Percentiles rank a stretch among this genome's conserved stretches.
Evolutionary conservation across 2,888 invertebrate genomes (phyloP).

Genomic region (Macrosoma leucophasiata): DNA sequence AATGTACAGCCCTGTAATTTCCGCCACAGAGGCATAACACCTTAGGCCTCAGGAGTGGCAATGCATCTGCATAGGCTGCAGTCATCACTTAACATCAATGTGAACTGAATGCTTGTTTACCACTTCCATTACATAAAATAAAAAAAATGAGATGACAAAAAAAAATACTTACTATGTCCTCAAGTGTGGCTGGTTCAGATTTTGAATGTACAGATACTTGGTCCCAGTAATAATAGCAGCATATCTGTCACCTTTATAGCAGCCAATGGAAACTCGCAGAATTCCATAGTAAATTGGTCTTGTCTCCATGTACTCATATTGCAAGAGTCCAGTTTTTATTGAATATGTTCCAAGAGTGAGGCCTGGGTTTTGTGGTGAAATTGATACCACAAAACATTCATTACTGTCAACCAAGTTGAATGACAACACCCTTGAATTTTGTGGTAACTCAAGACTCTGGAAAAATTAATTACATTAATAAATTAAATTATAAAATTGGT

Average conservation of each 20-base stretch:
- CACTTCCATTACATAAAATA: no score
- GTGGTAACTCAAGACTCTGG: conserved; percentile 48
- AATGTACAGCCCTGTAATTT: no score
- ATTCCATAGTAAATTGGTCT: conserved; percentile 32
- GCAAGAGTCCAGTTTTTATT: conserved; percentile 42
- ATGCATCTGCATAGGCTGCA: no score
- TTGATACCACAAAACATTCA: conserved; percentile 51
- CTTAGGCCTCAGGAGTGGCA: no score
- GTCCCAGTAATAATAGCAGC: conserved; percentile 61
- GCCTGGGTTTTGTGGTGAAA: conserved; percentile 14
- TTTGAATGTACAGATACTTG: conserved; percentile 49
- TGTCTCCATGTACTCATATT: conserved; percentile 35
- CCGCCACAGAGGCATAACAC: no score
- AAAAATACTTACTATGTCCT: conserved; percentile 39
- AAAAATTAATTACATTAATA: conserved; percentile 29
- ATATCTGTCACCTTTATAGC: conserved; percentile 51
- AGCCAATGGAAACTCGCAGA: conserved; percentile 53
- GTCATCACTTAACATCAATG: no score
- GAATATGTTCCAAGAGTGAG: conserved; percentile 41
- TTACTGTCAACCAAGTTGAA: conserved; percentile 54
- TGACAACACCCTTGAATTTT: conserved; percentile 39
- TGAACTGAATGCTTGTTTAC: no score
- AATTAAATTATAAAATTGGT: no score
- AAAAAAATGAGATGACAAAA: conserved; percentile 2
- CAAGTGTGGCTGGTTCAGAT: conserved; percentile 46